Conservation (phyloP, 2,888 invertebrate species). For the Cheilosia grossa region DNA sequence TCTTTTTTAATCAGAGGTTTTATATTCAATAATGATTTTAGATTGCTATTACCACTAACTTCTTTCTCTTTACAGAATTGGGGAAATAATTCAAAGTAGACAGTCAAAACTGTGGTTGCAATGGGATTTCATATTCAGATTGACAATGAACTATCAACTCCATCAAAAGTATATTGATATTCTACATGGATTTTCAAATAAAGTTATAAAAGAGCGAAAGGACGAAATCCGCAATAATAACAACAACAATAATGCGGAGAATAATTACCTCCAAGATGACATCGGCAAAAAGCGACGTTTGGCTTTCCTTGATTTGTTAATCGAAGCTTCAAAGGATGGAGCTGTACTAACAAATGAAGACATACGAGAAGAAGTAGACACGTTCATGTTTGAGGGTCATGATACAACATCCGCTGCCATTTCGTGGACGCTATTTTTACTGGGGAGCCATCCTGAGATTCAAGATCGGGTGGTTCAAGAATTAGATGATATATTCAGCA, state of each 20-base stretch:
- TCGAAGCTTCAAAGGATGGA: conserved; percentile 85
- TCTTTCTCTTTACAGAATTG: conserved; percentile 82
- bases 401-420: conserved; percentile 83
- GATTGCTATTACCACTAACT: too few species aligned
- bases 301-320: conserved; percentile 85
- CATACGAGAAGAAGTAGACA: conserved; percentile 87
- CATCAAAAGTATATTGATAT: conserved; percentile 84
- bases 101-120: conserved; percentile 87
- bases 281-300: conserved; percentile 84
- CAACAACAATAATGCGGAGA: conserved; percentile 76
- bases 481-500: conserved; percentile 83
- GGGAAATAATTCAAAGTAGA: conserved; percentile 84
- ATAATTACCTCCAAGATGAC: conserved; percentile 79
- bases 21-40: too few species aligned
- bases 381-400: conserved; percentile 87
- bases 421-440: conserved; percentile 82
- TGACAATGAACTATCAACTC: conserved; percentile 84
- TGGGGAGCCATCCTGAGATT: conserved; percentile 82
- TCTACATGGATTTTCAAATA: conserved; percentile 84
- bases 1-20: too few species aligned
- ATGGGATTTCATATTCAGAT: conserved; percentile 85
- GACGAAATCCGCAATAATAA: conserved; percentile 79
- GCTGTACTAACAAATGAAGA: conserved; percentile 82
- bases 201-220: conserved; percentile 84
- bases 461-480: conserved; percentile 84